A percentile compares a stretch with the other conserved stretches of the same genome.
Evolutionary conservation across 2,888 invertebrate species (phyloP).

Genomic region (Marasmarcha lunaedactyla): DNA sequence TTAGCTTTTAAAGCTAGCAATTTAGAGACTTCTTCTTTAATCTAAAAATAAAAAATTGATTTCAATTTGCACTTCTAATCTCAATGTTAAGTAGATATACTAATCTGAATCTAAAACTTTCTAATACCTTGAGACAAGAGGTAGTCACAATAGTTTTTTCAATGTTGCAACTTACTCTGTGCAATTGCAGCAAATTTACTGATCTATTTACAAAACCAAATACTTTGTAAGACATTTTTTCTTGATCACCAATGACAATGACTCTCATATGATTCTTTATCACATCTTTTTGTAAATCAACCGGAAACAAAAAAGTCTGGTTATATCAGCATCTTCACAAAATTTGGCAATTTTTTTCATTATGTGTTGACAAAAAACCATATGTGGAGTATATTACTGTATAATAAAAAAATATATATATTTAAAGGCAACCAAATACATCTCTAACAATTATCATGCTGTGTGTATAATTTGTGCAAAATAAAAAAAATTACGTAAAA

Average conservation of each 20-base stretch:
- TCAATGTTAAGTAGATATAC: too few species aligned
- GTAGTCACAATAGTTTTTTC: constrained; percentile 52
- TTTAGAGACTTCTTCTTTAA: constrained; percentile 86
- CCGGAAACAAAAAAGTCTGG: constrained; percentile 35
- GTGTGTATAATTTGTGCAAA: constrained; percentile 6
- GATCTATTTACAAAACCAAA: constrained; percentile 32
- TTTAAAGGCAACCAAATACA: constrained; percentile 4
- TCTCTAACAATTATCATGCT: constrained; percentile 3
- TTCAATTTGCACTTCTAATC: too few species aligned
- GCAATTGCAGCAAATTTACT: constrained; percentile 34
- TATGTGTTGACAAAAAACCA: constrained; percentile 47
- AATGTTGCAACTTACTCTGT: constrained; percentile 28
- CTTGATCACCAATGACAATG: constrained; percentile 20
- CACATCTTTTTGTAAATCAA: constrained; percentile 21
- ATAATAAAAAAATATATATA: constrained; percentile 13
- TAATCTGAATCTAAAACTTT: constrained; percentile 15
- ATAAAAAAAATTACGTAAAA: constrained; percentile 13
- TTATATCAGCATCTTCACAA: too few species aligned
- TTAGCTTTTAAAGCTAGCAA: constrained; percentile 84
- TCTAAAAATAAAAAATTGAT: constrained; percentile 64
- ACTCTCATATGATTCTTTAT: constrained; percentile 39
- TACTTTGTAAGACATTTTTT: constrained; percentile 44
- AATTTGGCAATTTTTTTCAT: too few species aligned
- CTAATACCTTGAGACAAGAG: constrained; percentile 51
- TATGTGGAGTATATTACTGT: constrained; percentile 34